Conservation (phyloP, 2,797 vertebrate genomes). For the Coreius guichenoti region DNA sequence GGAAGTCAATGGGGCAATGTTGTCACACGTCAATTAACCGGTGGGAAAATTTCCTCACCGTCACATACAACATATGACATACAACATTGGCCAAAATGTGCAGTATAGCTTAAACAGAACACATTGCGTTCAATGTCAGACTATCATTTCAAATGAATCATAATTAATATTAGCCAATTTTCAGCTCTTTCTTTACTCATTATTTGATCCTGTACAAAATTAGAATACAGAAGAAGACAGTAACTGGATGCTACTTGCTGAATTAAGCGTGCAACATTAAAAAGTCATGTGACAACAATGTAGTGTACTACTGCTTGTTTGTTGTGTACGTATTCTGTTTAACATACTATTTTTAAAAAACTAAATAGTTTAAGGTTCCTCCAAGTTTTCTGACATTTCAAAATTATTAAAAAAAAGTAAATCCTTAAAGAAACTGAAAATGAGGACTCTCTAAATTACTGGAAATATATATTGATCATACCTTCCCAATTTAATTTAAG, state of each 20-base stretch:
- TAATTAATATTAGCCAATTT: not conserved
- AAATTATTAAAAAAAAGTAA: not conserved
- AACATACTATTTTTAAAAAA: not conserved
- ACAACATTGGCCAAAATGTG: too few relatives aligned
- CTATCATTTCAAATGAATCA: not conserved
- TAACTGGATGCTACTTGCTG: not conserved
- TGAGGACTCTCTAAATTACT: too few relatives aligned
- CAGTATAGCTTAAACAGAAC: not conserved
- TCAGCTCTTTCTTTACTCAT: not conserved
- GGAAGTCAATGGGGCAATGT: too few relatives aligned
- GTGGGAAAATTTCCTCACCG: too few relatives aligned
- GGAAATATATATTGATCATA: too few relatives aligned
- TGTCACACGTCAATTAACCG: too few relatives aligned
- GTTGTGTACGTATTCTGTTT: not conserved
- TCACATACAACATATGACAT: too few relatives aligned
- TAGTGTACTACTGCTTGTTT: not conserved
- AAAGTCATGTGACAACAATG: not conserved
- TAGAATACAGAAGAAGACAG: not conserved
- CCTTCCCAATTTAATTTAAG: not conserved
- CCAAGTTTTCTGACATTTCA: not conserved
- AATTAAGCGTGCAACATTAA: not conserved
- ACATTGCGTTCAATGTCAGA: not conserved
- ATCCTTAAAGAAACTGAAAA: not conserved
- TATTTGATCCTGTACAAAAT: not conserved
- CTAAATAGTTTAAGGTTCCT: not conserved